Evolutionary conservation across 2,797 vertebrate species (phyloP).

Genomic region (Apogon hyalosoma): DNA sequence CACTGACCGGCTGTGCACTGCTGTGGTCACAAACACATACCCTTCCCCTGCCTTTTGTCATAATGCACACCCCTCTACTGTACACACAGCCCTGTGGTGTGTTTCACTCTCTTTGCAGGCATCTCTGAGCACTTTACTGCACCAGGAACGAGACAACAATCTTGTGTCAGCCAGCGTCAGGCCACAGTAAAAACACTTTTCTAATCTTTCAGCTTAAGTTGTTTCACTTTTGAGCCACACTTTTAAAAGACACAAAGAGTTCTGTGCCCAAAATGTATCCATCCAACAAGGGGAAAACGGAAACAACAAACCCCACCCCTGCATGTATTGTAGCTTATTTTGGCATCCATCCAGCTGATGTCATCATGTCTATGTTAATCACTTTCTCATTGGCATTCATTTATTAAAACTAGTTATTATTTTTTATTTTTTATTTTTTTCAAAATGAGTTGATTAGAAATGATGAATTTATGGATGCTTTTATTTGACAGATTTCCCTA

Average conservation of each 20-base stretch:
- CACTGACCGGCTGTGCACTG: constrained; percentile 39
- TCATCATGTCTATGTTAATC: too few relatives aligned
- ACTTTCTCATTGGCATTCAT: too few relatives aligned
- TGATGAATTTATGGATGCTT: too few relatives aligned
- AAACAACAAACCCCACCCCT: too few relatives aligned
- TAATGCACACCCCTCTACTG: background rate
- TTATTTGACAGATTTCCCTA: too few relatives aligned
- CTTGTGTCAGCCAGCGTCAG: constrained; percentile 61
- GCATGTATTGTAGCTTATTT: too few relatives aligned
- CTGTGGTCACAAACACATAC: background rate
- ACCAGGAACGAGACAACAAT: constrained; percentile 71
- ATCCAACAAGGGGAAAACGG: background rate
- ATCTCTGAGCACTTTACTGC: constrained; percentile 85
- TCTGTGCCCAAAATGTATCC: constrained; percentile 22
- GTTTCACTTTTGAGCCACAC: constrained; percentile 9
- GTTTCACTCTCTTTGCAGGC: constrained; percentile 45
- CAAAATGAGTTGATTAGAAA: background rate
- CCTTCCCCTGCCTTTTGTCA: background rate
- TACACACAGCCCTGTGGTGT: constrained; percentile 19
- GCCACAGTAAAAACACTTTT: constrained; percentile 6
- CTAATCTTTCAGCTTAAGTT: background rate
- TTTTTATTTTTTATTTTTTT: background rate
- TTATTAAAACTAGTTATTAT: too few relatives aligned
- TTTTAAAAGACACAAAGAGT: constrained; percentile 47
- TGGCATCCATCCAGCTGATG: too few relatives aligned